Evolutionary conservation across 2,888 invertebrate genomes (phyloP).

Genomic region (Melieria picta): DNA sequence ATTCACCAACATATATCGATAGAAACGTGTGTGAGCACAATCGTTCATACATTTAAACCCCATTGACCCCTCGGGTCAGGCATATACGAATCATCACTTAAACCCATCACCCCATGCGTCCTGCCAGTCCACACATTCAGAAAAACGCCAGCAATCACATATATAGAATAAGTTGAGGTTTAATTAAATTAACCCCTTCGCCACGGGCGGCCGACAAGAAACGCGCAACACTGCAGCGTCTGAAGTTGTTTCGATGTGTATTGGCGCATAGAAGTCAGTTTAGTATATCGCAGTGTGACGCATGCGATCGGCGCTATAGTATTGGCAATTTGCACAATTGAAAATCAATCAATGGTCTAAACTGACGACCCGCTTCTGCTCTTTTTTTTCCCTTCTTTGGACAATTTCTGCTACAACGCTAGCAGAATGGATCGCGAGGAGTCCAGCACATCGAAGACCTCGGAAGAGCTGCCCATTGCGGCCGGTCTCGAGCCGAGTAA

Average conservation of each 20-base stretch:
- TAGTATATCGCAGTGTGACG: no score
- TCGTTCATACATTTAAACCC: not conserved
- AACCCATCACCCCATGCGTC: not conserved
- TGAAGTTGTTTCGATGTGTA: no score
- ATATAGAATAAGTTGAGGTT: not conserved
- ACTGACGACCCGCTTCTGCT: no score
- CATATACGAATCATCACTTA: not conserved
- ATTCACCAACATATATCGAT: no score
- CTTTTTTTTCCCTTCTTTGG: not conserved
- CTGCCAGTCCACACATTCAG: no score
- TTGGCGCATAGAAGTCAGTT: no score
- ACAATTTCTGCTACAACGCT: not conserved
- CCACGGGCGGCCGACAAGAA: no score
- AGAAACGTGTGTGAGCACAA: no score
- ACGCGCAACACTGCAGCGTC: no score
- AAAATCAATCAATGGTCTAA: no score
- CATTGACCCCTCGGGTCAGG: not conserved
- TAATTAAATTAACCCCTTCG: slow-evolving; percentile 2
- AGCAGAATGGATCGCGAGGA: slow-evolving; percentile 6
- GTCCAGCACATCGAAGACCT: not conserved
- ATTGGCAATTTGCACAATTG: no score
- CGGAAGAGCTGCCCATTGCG: not conserved
- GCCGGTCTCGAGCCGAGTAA: slow-evolving; percentile 27
- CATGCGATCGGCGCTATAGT: no score
- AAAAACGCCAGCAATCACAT: not conserved